A percentile compares a stretch with the other conserved stretches of the same genome.
Conservation (phyloP, 2,888 invertebrate genomes). For the Tenthredo livida region DNA sequence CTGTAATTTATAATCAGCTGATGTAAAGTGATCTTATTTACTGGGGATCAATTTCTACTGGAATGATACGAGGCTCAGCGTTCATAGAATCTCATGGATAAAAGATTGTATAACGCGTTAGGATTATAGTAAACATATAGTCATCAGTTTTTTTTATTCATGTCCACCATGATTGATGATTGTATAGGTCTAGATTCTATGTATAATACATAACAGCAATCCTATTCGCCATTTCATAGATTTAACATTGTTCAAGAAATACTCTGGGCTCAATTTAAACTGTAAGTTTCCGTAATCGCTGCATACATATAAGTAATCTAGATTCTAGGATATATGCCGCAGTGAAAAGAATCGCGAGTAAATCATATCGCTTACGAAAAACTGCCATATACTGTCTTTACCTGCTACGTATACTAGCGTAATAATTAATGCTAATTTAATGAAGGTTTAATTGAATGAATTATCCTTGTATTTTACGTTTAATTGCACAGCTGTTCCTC, state of each 20-base stretch:
- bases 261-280: background rate
- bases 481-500: conserved; percentile 30
- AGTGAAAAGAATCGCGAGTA: background rate
- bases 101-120: background rate
- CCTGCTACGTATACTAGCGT: background rate
- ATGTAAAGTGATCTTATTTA: conserved; percentile 14
- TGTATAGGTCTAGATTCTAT: background rate
- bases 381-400: background rate
- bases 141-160: background rate
- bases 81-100: background rate
- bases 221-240: background rate
- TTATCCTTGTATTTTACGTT: conserved; percentile 36
- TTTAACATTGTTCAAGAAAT: background rate
- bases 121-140: background rate
- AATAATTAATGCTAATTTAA: conserved; percentile 23
- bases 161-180: background rate
- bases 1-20: background rate
- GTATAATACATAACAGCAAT: background rate
- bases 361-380: conserved; percentile 22
- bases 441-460: conserved; percentile 39
- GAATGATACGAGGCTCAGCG: background rate
- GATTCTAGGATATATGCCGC: background rate
- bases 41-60: background rate
- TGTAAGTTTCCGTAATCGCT: background rate
- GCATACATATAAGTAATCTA: too few species aligned